Base-by-base conservation (phyloP, 1,140 invertebrate genomes). In the Pentalonia nigronervosa region DNA sequence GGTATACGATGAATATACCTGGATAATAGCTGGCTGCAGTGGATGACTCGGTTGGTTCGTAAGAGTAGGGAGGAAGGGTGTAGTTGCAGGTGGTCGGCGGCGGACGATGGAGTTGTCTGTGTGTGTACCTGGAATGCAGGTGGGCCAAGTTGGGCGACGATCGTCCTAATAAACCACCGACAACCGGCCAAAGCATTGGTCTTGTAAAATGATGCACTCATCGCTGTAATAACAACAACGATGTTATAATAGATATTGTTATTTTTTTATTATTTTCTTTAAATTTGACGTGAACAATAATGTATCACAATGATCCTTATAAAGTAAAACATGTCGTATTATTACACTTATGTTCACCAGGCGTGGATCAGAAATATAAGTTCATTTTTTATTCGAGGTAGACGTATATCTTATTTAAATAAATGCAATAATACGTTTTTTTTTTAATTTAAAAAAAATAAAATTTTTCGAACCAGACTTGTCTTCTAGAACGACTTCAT, bases 31-130 rank as follows among this genome's bases (percentile, higher is more conserved):
- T 53, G 6, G 36, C 25, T 25, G 50, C 25, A 45, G 88, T 41
- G 36, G 88, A 14, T 17, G 88, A 60, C 9, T 41, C 30, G 23
- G 50, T 25, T 14, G 20, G 88, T 41, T 23, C n/a, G 53, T 36
- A 17, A 45, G 53, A 21, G 50, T 9, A 6, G 88, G 9, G 34
- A 20, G 7, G 50, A 60, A 60, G 88, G 34, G 88, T 45, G 23
- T 90, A 60, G 53, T 60, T 90, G 88, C 88, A 90, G 88, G 88
- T 90, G 88, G 88, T 60, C 88, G 36, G 88, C 50, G 36, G 88
- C 88, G 53, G 50, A 45, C 53, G 53, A 90, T 90, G 20, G 50
- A 90, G 23, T 56, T 90, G 50, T 56, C n/a, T 87, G n/a, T 34
- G 47, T 87, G 45, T 89, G n/a, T 89, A 30, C 34, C 25, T 53